Percentiles rank a stretch among this genome's conserved stretches.
Conservation (phyloP, 2,888 invertebrate genomes). For the Embidobia sp. region DNA sequence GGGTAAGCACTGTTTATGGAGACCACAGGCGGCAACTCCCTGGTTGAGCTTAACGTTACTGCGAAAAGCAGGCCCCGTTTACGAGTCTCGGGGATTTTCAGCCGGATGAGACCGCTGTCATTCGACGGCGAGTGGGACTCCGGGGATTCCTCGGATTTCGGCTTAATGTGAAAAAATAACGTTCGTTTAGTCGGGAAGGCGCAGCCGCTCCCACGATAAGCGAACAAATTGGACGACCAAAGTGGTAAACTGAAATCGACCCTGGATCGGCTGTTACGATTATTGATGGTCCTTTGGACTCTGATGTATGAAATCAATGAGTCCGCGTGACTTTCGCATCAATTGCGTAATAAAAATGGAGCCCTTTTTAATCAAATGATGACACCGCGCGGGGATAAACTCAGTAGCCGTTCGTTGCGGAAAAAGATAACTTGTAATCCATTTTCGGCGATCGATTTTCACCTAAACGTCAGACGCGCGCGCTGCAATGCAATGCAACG, state of each 20-base stretch:
- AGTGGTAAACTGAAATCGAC: constrained; percentile 40
- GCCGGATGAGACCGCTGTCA: constrained; percentile 73
- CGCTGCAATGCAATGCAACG: constrained; percentile 30
- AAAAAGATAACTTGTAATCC: constrained; percentile 31
- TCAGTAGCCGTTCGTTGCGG: neutral
- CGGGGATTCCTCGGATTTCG: constrained; percentile 61
- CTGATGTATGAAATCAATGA: constrained; percentile 54
- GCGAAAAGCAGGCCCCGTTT: constrained; percentile 73
- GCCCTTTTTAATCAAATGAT: constrained; percentile 41
- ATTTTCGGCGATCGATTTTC: constrained; percentile 53
- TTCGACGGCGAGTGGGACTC: constrained; percentile 56
- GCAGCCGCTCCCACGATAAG: too few species aligned
- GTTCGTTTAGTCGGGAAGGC: constrained; percentile 64
- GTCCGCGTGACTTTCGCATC: constrained; percentile 30
- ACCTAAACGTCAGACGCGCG: neutral
- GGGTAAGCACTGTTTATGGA: constrained; percentile 80
- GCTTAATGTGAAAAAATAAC: constrained; percentile 68
- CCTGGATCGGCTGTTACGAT: too few species aligned
- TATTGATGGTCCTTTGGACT: constrained; percentile 27
- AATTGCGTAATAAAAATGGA: constrained; percentile 29
- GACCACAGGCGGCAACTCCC: constrained; percentile 79
- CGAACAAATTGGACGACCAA: constrained; percentile 47
- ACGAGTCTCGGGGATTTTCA: constrained; percentile 77
- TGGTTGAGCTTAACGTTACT: constrained; percentile 77
- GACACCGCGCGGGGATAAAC: constrained; percentile 11